These are phyloP conservation scores for Hydroisotoma schaefferi DNA, from an alignment of 2,888 invertebrate species.

Conservation along the genomic window DNA sequence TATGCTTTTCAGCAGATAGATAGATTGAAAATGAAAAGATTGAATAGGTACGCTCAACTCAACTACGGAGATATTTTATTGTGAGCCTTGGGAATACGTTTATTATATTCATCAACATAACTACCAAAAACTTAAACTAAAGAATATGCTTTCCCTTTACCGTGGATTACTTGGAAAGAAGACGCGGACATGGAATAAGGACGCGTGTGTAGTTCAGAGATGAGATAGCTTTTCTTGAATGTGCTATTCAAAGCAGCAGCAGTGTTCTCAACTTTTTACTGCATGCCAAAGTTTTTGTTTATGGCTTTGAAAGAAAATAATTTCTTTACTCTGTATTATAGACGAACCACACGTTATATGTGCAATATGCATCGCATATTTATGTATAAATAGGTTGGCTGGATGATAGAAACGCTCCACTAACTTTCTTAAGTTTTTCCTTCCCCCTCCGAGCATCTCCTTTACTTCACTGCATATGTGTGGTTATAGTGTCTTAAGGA, in stretches of 20 bases:
- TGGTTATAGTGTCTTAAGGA: too few relatives aligned
- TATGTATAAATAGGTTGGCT: too few relatives aligned
- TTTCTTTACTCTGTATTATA: constrained; percentile 24
- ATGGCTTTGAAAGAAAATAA: constrained; percentile 42
- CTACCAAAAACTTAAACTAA: not conserved
- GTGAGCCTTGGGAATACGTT: not conserved
- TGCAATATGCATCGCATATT: too few relatives aligned
- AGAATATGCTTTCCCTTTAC: not conserved
- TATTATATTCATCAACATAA: not conserved
- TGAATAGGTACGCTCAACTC: not conserved
- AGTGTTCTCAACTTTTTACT: constrained; percentile 30
- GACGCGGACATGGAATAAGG: not conserved
- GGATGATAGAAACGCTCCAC: too few relatives aligned
- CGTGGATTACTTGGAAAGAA: too few relatives aligned
- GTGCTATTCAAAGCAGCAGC: constrained; percentile 13
- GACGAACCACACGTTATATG: too few relatives aligned
- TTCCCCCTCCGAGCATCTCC: too few relatives aligned
- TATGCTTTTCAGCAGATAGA: constrained; percentile 2
- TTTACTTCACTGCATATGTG: too few relatives aligned
- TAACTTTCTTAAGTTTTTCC: too few relatives aligned
- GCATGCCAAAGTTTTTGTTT: constrained; percentile 46
- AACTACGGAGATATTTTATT: not conserved
- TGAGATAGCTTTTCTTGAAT: not conserved
- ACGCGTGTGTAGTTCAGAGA: not conserved
- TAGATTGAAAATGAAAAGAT: constrained; percentile 14